Evolutionary conservation across 2,888 invertebrate species (phyloP), one percentile per base, ranked within the genome.

Genomic region (Gastrophysa polygoni): DNA sequence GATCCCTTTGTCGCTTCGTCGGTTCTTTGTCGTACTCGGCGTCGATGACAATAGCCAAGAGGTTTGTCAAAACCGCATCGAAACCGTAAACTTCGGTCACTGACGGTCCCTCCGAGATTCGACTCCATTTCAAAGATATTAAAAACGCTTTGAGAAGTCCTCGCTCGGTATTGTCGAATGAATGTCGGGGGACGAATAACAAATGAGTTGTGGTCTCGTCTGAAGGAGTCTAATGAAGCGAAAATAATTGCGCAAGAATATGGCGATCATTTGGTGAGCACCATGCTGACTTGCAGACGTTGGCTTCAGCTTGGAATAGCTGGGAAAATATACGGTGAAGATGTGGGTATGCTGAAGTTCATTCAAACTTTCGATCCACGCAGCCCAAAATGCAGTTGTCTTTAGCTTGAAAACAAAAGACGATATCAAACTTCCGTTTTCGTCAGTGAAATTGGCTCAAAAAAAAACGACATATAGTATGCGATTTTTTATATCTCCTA

Each of bases 61-160:
- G 78, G 77, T 76, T 77, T 77, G 77, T 77, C 78, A 73, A 74
- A 73, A 77, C 78, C 77, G 74, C 77, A 77, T 73, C 75, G 74
- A 77, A 77, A 77, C 76, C 76, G 71, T 75, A 72, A 66, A 73
- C 70, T 67, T 63, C 72, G 73, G 63, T 73, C 71, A 72, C 73
- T 75, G 73, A 71, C 69, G 70, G 73, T n/a, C n/a, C n/a, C n/a
- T 71, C 69, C 74, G 76, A 70, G 71, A 75, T 74, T 70, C 68
- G 66, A 71, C 70, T 65, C 65, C 60, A 67, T 70, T 71, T 69
- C 61, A 68, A 73, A 72, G 61, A 63, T 68, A 71, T 74, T 73
- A 72, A 69, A 73, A 73, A 57, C 58, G 61, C 49, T 65, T 63
- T 57, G 59, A 68, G 63, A 55, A 34, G 64, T 60, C 63, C 66